Conservation (phyloP, 37 sponge, comb jelly and placozoan species). For the Axinella damicornis region DNA sequence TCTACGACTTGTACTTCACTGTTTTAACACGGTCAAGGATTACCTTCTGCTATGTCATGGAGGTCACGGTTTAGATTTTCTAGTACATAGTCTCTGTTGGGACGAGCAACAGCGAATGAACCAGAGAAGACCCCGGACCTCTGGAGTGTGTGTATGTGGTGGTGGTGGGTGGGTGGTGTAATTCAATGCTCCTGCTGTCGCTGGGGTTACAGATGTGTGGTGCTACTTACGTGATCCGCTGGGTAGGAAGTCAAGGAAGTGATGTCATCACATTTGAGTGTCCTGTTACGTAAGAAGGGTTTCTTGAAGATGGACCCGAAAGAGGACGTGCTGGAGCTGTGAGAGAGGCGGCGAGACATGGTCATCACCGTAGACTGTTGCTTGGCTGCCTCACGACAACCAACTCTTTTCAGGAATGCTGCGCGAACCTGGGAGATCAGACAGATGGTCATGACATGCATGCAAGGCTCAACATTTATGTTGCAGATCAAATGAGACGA, state of each 20-base stretch:
- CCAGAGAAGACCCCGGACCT: background rate
- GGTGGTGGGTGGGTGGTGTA: background rate
- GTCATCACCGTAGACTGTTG: conserved; percentile 17
- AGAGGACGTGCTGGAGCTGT: background rate
- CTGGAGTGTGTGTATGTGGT: conserved; percentile 3
- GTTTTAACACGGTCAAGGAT: too few relatives aligned
- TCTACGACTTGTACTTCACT: too few relatives aligned
- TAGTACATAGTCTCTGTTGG: background rate
- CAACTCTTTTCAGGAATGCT: conserved; percentile 49
- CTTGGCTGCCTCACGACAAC: conserved; percentile 33
- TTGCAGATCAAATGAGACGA: too few relatives aligned
- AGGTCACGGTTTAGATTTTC: background rate
- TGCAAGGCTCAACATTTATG: too few relatives aligned
- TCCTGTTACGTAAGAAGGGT: background rate
- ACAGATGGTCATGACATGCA: too few relatives aligned
- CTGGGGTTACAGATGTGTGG: too few relatives aligned
- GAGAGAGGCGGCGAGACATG: background rate
- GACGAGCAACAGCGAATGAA: background rate
- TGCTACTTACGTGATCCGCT: too few relatives aligned
- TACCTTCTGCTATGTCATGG: background rate
- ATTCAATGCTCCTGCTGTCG: too few relatives aligned
- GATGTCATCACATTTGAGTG: background rate
- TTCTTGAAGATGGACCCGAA: conserved; percentile 4
- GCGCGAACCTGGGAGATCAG: conserved; percentile 68
- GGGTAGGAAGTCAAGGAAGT: too few relatives aligned